Conservation (phyloP, 2,888 invertebrate species). For the Mesorhabditis sp. region DNA sequence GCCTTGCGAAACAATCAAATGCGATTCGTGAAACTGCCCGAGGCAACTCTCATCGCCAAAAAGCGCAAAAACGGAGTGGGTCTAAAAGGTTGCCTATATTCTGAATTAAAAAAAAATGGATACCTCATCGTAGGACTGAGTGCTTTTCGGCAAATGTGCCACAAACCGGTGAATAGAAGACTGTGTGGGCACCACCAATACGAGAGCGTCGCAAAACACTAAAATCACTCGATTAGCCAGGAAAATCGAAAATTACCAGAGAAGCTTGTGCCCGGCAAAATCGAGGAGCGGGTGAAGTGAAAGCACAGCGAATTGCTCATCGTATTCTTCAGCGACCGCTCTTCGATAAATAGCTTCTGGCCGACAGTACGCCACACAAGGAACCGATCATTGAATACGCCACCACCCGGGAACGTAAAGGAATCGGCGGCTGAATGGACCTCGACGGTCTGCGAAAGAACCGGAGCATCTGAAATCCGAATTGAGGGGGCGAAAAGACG, state of each 20-base stretch:
- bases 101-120: not conserved
- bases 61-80: not conserved
- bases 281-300: constrained; percentile 43
- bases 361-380: constrained; percentile 49
- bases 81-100: not conserved
- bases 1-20: not conserved
- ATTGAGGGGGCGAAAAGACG: no score
- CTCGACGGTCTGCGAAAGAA: constrained; percentile 34
- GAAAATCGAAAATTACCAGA: constrained; percentile 17
- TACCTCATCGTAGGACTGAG: no score
- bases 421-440: constrained; percentile 40
- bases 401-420: constrained; percentile 32
- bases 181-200: constrained; percentile 47
- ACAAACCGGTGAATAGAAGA: constrained; percentile 47
- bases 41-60: not conserved
- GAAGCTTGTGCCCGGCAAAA: constrained; percentile 38
- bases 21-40: not conserved
- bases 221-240: constrained; percentile 8
- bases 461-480: constrained; percentile 41
- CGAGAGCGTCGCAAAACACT: constrained; percentile 22
- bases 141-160: not conserved
- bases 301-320: constrained; percentile 39
- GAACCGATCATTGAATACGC: constrained; percentile 38
- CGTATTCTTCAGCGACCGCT: constrained; percentile 34
- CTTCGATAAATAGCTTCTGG: constrained; percentile 43